Conservation (phyloP, 2,113 vertebrate genomes). For the Panurus biarmicus region DNA sequence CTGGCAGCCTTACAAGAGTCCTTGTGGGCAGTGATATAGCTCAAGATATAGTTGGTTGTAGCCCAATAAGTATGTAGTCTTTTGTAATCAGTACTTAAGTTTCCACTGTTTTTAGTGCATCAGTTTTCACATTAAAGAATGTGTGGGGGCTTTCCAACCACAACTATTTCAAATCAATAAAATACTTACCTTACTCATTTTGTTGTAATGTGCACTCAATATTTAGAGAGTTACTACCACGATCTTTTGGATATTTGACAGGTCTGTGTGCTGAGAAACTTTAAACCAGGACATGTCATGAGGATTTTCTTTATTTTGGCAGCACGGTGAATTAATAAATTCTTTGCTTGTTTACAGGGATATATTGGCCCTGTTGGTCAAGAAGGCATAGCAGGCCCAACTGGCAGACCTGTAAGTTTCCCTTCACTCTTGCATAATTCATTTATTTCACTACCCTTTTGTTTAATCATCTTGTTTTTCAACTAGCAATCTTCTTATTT, state of each 20-base stretch:
- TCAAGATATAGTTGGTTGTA: neutral
- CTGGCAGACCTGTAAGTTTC: conserved; percentile 80
- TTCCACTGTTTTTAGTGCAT: neutral
- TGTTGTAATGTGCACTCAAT: neutral
- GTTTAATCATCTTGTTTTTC: neutral
- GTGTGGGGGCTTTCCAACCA: neutral
- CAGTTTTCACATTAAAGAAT: neutral
- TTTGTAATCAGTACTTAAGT: neutral
- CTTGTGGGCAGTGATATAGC: neutral
- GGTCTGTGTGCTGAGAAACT: neutral
- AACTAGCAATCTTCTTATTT: neutral
- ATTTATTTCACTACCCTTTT: neutral
- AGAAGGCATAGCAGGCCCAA: conserved; percentile 83
- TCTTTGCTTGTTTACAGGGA: conserved; percentile 77
- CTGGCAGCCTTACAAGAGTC: neutral
- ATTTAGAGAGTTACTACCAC: neutral
- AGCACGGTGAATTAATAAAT: neutral
- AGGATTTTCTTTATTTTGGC: neutral
- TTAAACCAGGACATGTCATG: neutral
- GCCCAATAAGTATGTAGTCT: neutral
- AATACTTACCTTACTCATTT: neutral
- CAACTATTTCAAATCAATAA: neutral
- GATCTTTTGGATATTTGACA: neutral
- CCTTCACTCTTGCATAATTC: neutral
- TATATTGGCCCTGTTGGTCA: conserved; percentile 83